Evolutionary conservation across 2,113 vertebrate species (phyloP).

Genomic region (Malurus cyaneus): DNA sequence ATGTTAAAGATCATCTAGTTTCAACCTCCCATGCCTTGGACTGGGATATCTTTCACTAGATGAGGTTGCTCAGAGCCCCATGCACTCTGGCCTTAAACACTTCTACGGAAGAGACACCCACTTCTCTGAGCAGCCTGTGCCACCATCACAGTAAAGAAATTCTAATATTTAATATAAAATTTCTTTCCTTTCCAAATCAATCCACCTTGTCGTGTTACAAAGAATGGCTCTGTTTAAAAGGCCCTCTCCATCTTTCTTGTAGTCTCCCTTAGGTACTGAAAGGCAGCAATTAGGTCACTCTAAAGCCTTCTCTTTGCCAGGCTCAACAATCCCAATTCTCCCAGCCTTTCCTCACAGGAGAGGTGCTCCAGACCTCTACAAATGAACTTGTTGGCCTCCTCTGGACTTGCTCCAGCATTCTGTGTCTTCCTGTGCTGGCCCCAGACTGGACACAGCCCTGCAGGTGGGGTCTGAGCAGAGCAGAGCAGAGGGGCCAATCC

Average conservation of each 20-base stretch:
- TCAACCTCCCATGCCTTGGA: neutral
- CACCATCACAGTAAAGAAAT: neutral
- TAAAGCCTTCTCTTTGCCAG: neutral
- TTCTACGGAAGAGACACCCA: neutral
- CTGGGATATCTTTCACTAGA: neutral
- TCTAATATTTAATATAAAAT: neutral
- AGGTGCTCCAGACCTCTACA: neutral
- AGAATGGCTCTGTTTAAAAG: neutral
- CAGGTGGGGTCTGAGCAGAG: neutral
- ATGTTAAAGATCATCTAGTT: neutral
- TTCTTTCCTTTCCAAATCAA: neutral
- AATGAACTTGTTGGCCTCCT: neutral
- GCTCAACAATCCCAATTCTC: neutral
- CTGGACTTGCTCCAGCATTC: fast-evolving
- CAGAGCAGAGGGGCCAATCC: neutral
- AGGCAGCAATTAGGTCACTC: neutral
- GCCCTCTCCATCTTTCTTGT: neutral
- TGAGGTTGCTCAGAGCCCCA: neutral
- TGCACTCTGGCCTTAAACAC: neutral
- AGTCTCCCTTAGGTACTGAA: neutral
- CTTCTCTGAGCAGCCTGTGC: neutral
- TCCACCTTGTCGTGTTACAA: neutral
- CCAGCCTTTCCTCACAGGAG: neutral
- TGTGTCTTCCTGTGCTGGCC: neutral
- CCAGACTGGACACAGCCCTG: neutral